Evolutionary conservation across 1,140 invertebrate species (phyloP).

Genomic region (Reticulitermes speratus): DNA sequence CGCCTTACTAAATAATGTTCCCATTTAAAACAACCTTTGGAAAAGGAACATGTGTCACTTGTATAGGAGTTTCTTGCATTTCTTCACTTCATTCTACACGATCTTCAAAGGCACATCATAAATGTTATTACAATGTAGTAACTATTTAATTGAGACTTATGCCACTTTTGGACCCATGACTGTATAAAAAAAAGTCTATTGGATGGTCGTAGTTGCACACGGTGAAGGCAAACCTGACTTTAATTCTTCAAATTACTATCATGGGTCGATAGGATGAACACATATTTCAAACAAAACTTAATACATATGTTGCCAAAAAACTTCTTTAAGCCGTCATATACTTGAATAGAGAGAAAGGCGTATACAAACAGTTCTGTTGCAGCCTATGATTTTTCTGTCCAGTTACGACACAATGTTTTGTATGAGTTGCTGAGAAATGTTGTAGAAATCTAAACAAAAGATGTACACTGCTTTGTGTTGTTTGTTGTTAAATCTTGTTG

Average conservation of each 20-base stretch:
- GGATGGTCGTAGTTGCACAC: not conserved
- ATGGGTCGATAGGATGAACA: not conserved
- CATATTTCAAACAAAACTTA: slow-evolving; percentile 5
- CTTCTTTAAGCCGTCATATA: not conserved
- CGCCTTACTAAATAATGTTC: no score
- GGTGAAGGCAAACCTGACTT: slow-evolving; percentile 7
- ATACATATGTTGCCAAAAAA: slow-evolving; percentile 1
- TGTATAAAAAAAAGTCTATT: not conserved
- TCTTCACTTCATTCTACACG: no score
- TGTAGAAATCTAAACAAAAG: slow-evolving; percentile 2
- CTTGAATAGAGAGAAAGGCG: not conserved
- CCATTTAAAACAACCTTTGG: no score
- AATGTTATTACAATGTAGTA: not conserved
- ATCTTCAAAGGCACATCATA: no score
- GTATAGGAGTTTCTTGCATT: no score
- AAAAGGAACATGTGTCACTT: no score
- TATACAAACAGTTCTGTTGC: not conserved
- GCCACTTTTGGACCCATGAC: not conserved
- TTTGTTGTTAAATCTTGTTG: not conserved
- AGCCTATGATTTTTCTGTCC: slow-evolving; percentile 12
- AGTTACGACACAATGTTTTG: not conserved
- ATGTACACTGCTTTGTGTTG: not conserved
- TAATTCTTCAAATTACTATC: slow-evolving; percentile 19
- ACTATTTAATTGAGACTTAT: not conserved
- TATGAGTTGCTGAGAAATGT: not conserved